Evolutionary conservation across 2,113 vertebrate species (phyloP), one percentile per base, ranked within the genome.

Genomic region (Nesogale talazaci): DNA sequence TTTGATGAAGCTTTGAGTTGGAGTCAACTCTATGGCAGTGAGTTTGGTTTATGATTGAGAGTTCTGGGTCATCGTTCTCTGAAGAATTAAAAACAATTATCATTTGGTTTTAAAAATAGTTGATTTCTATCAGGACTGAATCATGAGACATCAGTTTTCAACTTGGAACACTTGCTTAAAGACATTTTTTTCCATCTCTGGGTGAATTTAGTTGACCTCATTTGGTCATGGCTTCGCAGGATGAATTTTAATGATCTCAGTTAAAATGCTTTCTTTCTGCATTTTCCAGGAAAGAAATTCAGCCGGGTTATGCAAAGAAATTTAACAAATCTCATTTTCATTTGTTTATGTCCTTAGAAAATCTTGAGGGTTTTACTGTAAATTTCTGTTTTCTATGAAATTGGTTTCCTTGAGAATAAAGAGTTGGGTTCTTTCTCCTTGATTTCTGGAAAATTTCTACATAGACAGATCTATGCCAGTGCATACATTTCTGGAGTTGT

Each of bases 71-170:
- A 96, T 78, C 95, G 42, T 69, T 94, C 93, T 90, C 88, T 91
- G 76, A 97, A 94, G 95, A 94, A 93, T 96, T 92, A 92, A 95
- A 96, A 90, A 92, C 83, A 97, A 94, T 95, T 93, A 93, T 94
- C 93, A 93, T 96, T 90, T 74, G 42, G 29, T 76, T 88, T 96
- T 94, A 93, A 95, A 95, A 93, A 93, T 92, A 93, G 92, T 95
- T 95, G 92, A 83, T 92, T 91, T 86, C 70, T 89, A 22, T 95
- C 59, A 82, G 52, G 96, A 59, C 56, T 93, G 65, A 88, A 86
- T 96, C 52, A 74, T 95, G 93, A 94, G 79, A 95, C 83, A 94
- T 90, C 76, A 74, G 4, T 87, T 95, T 94, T 92, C 52, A 86
- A 88, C 76, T 83, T 90, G 34, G 65, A 94, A 87, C n/a, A 46